phyloP scores from a whole-genome alignment of 1,140 invertebrate species.

The Hyles vespertilio region DNA sequence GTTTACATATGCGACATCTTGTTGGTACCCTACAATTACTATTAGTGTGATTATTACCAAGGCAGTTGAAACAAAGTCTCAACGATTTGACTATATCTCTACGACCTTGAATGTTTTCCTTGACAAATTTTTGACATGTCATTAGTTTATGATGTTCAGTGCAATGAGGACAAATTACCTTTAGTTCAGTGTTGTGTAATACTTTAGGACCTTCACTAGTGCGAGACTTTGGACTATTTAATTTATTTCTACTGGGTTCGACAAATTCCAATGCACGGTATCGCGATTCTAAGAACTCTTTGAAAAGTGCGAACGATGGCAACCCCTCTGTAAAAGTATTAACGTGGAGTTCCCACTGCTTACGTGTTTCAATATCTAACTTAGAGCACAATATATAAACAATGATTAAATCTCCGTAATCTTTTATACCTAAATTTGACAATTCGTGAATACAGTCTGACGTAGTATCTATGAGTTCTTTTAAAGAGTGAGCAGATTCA shows the following conservation, averaged over 20 bases:
- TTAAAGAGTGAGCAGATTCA: slow-evolving; percentile 22
- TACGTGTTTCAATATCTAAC: slow-evolving; percentile 23
- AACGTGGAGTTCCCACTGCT: slow-evolving; percentile 24
- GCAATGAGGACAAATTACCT: slow-evolving; percentile 12
- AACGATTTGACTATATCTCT: slow-evolving; percentile 6
- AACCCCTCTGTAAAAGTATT: slow-evolving; percentile 8
- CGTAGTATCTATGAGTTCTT: slow-evolving; percentile 24
- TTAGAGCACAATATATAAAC: slow-evolving; percentile 20
- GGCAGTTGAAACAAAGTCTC: slow-evolving; percentile 8
- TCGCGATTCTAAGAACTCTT: slow-evolving; percentile 11
- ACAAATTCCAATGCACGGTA: slow-evolving; percentile 16
- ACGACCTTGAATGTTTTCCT: slow-evolving; percentile 6
- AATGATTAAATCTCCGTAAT: slow-evolving; percentile 21
- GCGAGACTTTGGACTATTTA: not conserved
- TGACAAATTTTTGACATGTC: slow-evolving; percentile 11
- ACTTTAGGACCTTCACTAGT: not conserved
- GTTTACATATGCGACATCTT: slow-evolving; percentile 11
- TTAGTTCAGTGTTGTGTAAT: slow-evolving; percentile 6
- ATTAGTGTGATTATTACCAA: not conserved
- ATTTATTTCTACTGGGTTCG: slow-evolving; percentile 2
- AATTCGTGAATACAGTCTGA: slow-evolving; percentile 25
- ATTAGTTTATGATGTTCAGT: slow-evolving; percentile 10
- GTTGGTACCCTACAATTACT: slow-evolving; percentile 12
- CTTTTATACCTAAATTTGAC: slow-evolving; percentile 20
- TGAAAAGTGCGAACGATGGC: slow-evolving; percentile 10